phyloP scores from a whole-genome alignment of 2,888 invertebrate genomes.

The Agrochola litura region DNA sequence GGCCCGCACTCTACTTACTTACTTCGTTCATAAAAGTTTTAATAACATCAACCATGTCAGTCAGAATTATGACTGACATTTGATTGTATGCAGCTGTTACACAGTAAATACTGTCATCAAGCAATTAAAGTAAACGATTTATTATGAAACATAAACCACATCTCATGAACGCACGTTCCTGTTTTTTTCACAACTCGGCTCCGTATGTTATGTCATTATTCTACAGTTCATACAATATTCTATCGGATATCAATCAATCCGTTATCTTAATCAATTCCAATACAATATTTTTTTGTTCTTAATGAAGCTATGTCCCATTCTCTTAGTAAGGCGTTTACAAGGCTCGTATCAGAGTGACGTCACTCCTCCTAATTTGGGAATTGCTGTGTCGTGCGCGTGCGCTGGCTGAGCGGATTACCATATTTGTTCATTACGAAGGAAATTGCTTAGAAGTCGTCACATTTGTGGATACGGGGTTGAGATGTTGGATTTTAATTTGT shows the following conservation, averaged over 20 bases:
- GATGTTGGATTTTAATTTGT: constrained; percentile 15
- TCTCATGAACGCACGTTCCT: not conserved
- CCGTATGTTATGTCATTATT: not conserved
- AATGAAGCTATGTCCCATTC: constrained; percentile 19
- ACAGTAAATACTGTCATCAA: not conserved
- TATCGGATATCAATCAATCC: constrained; percentile 8
- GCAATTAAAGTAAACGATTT: constrained; percentile 1
- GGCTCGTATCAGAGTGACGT: constrained; percentile 60
- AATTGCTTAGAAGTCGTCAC: constrained; percentile 43
- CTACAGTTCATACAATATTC: not conserved
- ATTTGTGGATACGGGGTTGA: constrained; percentile 38
- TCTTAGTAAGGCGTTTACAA: constrained; percentile 37
- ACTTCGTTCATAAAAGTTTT: not conserved
- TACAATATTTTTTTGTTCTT: not conserved
- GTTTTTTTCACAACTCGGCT: not conserved
- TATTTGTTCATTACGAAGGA: constrained; percentile 69
- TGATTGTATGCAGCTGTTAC: constrained; percentile 9
- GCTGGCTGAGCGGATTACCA: constrained; percentile 54
- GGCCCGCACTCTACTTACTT: not conserved
- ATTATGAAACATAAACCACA: not conserved
- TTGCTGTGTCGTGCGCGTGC: constrained; percentile 46
- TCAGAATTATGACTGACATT: not conserved
- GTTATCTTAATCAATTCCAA: constrained; percentile 1
- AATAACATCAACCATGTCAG: not conserved
- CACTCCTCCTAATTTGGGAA: constrained; percentile 64